Percentiles rank a stretch among this genome's conserved stretches.
Evolutionary conservation across 2,797 vertebrate genomes (phyloP).

Genomic region (Neosilurus hyrtlii): DNA sequence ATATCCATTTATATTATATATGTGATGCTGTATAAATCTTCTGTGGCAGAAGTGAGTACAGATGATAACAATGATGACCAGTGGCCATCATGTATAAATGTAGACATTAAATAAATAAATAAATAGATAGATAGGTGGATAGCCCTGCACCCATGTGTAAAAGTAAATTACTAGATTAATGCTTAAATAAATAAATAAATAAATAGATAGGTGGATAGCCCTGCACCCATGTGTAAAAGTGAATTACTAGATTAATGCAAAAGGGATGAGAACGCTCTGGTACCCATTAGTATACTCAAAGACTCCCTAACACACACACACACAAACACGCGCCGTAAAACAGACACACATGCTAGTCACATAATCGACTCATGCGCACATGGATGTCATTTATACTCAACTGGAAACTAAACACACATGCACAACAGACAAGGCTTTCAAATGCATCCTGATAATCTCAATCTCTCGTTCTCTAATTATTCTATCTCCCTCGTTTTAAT

Average conservation of each 20-base stretch:
- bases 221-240: conserved; percentile 7
- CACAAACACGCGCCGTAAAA: not conserved
- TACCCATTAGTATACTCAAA: conserved; percentile 44
- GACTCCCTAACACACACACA: conserved; percentile 30
- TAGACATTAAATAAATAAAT: conserved; percentile 6
- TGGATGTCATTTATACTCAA: conserved; percentile 28
- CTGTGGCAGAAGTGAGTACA: not conserved
- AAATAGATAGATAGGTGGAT: too few relatives aligned
- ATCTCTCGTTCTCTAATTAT: conserved; percentile 21
- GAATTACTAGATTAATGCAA: conserved; percentile 24
- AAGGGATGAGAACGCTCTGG: conserved; percentile 37
- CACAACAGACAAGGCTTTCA: conserved; percentile 37
- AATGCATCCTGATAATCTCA: conserved; percentile 39
- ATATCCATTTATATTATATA: conserved; percentile 17
- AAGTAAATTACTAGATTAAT: conserved; percentile 25
- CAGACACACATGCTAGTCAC: conserved; percentile 17
- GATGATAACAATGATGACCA: not conserved
- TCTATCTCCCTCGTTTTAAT: conserved; percentile 49
- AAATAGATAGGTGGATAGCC: too few relatives aligned
- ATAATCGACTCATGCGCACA: conserved; percentile 24
- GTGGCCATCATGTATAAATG: conserved; percentile 19
- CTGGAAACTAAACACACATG: conserved; percentile 29
- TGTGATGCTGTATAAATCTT: not conserved
- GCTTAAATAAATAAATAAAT: not conserved
- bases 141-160: conserved; percentile 5